Evolutionary conservation across 2,797 vertebrate species (phyloP).

Genomic region (Falco novaeseelandiae): DNA sequence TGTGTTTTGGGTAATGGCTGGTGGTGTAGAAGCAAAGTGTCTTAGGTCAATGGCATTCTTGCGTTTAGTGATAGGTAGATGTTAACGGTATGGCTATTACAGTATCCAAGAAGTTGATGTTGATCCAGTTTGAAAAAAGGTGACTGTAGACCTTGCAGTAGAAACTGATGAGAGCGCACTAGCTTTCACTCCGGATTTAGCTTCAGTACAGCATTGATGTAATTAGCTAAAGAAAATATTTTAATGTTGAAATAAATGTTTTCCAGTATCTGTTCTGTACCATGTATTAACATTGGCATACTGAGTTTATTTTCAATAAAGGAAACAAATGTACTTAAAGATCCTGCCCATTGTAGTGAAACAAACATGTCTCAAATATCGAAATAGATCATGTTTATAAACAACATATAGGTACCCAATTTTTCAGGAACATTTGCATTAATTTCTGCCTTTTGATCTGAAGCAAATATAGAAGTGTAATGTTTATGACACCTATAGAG

Average conservation of each 20-base stretch:
- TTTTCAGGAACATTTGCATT: background rate
- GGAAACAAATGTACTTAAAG: background rate
- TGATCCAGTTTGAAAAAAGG: background rate
- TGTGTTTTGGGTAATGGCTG: background rate
- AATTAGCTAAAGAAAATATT: background rate
- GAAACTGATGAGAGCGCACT: background rate
- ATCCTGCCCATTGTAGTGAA: background rate
- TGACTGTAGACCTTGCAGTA: background rate
- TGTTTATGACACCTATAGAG: background rate
- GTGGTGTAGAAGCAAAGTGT: background rate
- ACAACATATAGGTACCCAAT: background rate
- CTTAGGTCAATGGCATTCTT: background rate
- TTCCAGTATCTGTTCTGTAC: background rate
- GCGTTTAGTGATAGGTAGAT: background rate
- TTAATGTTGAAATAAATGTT: background rate
- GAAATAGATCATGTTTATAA: background rate
- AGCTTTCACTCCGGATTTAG: background rate
- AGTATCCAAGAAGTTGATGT: background rate
- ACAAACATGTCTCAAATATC: background rate
- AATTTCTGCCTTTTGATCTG: background rate
- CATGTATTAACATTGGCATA: background rate
- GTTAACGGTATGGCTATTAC: background rate
- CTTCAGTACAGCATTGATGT: background rate
- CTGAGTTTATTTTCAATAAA: constrained; percentile 8
- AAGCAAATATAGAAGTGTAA: background rate